A percentile compares a stretch with the other conserved stretches of the same genome.
These are phyloP conservation scores for Clunio marinus DNA, from an alignment of 2,888 invertebrate genomes.

Conservation along the genomic window DNA sequence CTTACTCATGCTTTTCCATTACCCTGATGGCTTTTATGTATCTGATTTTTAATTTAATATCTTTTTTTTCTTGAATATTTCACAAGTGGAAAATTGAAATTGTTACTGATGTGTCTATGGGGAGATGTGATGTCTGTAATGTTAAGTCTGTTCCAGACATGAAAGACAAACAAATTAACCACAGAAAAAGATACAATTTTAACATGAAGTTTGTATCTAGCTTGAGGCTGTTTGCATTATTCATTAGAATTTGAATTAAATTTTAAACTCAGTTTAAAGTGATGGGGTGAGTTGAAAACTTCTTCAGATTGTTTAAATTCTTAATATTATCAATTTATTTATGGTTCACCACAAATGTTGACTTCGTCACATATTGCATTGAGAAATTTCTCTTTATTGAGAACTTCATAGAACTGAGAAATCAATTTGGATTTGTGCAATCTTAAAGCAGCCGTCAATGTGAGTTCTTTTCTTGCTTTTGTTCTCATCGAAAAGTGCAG, in stretches of 20 bases:
- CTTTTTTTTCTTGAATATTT: not conserved
- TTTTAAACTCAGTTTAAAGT: too few species aligned
- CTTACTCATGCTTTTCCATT: constrained; percentile 1
- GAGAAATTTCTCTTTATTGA: too few species aligned
- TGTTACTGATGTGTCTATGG: constrained; percentile 32
- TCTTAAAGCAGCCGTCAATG: constrained; percentile 12
- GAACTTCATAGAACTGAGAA: too few species aligned
- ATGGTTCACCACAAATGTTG: too few species aligned
- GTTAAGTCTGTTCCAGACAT: constrained; percentile 1
- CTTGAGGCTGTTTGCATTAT: not conserved
- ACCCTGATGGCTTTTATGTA: constrained; percentile 23
- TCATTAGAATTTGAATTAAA: not conserved
- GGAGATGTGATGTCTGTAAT: not conserved
- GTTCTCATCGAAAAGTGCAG: not conserved
- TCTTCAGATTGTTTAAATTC: too few species aligned
- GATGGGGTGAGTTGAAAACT: too few species aligned
- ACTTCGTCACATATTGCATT: too few species aligned
- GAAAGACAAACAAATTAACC: constrained; percentile 32
- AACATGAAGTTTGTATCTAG: not conserved
- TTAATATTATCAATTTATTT: too few species aligned
- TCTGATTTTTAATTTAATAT: constrained; percentile 36
- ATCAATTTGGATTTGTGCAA: constrained; percentile 21
- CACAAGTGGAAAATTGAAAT: constrained; percentile 34
- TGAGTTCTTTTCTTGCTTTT: not conserved
- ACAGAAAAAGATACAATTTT: constrained; percentile 25